Evolutionary conservation across 2,888 invertebrate genomes (phyloP).

Genomic region (Spilarctia lutea): DNA sequence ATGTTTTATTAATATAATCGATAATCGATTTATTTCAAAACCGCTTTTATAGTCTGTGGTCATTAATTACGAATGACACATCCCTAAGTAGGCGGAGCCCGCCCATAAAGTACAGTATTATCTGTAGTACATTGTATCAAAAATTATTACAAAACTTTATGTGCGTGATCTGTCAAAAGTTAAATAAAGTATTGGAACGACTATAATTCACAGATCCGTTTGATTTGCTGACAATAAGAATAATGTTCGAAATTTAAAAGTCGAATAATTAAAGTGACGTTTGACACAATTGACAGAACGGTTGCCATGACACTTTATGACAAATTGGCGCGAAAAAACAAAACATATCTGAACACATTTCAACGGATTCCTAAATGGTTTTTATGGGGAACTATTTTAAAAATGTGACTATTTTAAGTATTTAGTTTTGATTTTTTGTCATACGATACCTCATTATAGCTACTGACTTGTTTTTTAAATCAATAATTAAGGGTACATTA

Average conservation of each 20-base stretch:
- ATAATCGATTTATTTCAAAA: too few relatives aligned
- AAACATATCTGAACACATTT: slow-evolving; percentile 39
- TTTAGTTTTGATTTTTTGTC: slow-evolving; percentile 39
- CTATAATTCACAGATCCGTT: too few relatives aligned
- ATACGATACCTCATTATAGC: slow-evolving; percentile 52
- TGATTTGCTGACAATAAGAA: too few relatives aligned
- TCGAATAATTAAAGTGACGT: slow-evolving; percentile 4
- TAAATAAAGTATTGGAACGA: too few relatives aligned
- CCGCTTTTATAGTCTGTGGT: too few relatives aligned
- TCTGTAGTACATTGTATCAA: too few relatives aligned
- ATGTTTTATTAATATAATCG: too few relatives aligned
- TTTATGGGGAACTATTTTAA: slow-evolving; percentile 35
- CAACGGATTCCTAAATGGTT: slow-evolving; percentile 44
- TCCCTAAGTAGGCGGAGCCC: too few relatives aligned
- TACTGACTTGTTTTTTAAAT: slow-evolving; percentile 46
- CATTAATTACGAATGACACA: too few relatives aligned
- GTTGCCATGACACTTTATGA: slow-evolving; percentile 49
- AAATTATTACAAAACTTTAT: too few relatives aligned
- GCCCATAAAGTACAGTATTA: too few relatives aligned
- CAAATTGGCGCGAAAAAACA: slow-evolving; percentile 58
- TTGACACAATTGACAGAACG: slow-evolving; percentile 20
- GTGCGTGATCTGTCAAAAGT: too few relatives aligned
- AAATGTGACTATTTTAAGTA: slow-evolving; percentile 44
- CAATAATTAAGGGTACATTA: slow-evolving; percentile 33
- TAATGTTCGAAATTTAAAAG: background rate